Evolutionary conservation across 2,113 vertebrate species (phyloP).

Genomic region (Zeus faber): DNA sequence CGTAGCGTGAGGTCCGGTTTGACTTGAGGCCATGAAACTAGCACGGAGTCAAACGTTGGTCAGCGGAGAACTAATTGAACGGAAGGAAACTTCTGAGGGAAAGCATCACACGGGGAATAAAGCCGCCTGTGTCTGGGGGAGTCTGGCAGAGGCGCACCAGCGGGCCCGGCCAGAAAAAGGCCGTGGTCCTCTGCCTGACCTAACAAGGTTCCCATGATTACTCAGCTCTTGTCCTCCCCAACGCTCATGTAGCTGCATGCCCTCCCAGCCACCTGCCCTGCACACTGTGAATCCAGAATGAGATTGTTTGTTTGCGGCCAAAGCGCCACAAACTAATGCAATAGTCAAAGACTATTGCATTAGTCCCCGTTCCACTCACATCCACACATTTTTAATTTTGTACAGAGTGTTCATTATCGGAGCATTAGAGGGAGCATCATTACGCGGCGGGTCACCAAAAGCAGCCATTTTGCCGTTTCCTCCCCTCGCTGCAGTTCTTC

Average conservation of each 20-base stretch:
- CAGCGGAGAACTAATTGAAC: conserved; percentile 47
- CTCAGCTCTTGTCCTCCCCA: too few species aligned
- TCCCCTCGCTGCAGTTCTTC: conserved; percentile 13
- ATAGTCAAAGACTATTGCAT: background rate
- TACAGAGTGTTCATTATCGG: conserved; percentile 45
- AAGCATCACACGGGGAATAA: conserved; percentile 30
- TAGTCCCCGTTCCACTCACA: background rate
- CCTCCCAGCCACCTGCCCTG: background rate
- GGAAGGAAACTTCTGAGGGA: conserved; percentile 29
- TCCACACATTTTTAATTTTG: conserved; percentile 9
- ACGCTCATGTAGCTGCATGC: too few species aligned
- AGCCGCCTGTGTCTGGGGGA: conserved; percentile 33
- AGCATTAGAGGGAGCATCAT: conserved; percentile 38
- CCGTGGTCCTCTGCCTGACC: conserved; percentile 26
- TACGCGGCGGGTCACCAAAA: conserved; percentile 44
- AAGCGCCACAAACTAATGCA: too few species aligned
- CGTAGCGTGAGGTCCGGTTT: conserved; percentile 25
- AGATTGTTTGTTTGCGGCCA: conserved; percentile 17
- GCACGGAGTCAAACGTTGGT: conserved; percentile 49
- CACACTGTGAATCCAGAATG: background rate
- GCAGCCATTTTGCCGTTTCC: conserved; percentile 41
- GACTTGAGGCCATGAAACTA: conserved; percentile 26
- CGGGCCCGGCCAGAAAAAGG: conserved; percentile 19
- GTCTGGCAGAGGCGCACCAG: conserved; percentile 23
- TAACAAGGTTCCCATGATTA: conserved; percentile 7